These are phyloP conservation scores for Leucosticte australis DNA, from an alignment of 2,113 vertebrate species.

Conservation along the genomic window DNA sequence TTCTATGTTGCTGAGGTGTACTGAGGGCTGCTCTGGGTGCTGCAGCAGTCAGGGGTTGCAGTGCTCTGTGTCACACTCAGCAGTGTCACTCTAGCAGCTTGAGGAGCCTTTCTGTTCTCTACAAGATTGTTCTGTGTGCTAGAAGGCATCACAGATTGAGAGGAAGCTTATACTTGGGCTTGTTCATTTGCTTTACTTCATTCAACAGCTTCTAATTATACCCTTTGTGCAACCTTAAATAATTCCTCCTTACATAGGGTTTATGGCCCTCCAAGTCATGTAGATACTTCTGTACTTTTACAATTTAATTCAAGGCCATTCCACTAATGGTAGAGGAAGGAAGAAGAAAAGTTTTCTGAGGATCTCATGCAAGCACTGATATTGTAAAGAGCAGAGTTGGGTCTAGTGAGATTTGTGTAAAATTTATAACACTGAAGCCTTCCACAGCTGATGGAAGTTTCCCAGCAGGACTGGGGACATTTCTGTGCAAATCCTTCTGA, in stretches of 20 bases:
- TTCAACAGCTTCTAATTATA: background rate
- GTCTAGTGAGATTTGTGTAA: background rate
- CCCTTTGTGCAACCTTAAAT: background rate
- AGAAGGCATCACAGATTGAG: background rate
- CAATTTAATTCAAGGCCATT: background rate
- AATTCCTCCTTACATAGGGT: background rate
- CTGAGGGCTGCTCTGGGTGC: background rate
- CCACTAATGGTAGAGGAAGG: background rate
- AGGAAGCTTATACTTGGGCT: background rate
- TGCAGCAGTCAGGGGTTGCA: background rate
- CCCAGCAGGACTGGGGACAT: background rate
- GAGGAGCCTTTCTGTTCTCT: background rate
- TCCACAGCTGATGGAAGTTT: background rate
- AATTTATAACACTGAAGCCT: background rate
- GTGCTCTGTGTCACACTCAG: background rate
- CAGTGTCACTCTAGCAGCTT: background rate
- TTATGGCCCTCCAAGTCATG: background rate
- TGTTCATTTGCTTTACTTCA: background rate
- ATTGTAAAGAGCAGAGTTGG: background rate
- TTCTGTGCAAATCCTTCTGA: background rate
- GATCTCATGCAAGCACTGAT: background rate
- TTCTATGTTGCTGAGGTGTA: accelerated
- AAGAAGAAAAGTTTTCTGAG: background rate
- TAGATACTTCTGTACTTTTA: background rate
- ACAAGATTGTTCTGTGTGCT: background rate